Conservation (phyloP, 2,797 vertebrate genomes). For the Picus viridis region DNA sequence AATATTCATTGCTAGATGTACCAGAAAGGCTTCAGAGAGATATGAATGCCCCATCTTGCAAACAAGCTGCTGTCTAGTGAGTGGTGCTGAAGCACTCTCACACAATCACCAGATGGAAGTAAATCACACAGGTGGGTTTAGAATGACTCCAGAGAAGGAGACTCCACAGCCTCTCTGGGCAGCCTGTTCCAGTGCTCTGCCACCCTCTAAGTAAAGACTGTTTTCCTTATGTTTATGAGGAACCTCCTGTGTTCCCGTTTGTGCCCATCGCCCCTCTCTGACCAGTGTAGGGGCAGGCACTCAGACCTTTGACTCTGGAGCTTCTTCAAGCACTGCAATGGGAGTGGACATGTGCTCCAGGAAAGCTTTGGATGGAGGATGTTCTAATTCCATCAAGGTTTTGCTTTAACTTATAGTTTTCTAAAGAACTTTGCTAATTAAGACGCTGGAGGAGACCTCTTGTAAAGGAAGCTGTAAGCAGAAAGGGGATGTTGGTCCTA, state of each 20-base stretch:
- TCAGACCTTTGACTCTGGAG: neutral
- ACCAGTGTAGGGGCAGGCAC: rapidly evolving
- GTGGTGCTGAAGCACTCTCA: neutral
- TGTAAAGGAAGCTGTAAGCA: neutral
- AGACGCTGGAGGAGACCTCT: neutral
- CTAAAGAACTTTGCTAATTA: neutral
- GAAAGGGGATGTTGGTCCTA: neutral
- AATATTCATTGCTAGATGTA: neutral
- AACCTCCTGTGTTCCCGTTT: too few species aligned
- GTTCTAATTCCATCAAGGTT: neutral
- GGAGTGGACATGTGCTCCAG: neutral
- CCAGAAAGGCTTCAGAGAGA: neutral
- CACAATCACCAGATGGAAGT: too few species aligned
- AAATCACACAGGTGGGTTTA: too few species aligned
- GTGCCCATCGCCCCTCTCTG: too few species aligned
- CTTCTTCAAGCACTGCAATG: neutral
- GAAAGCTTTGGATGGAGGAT: neutral
- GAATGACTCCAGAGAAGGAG: too few species aligned
- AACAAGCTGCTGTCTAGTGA: neutral
- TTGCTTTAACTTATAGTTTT: neutral
- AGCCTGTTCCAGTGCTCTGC: too few species aligned
- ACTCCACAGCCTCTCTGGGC: too few species aligned
- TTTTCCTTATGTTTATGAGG: too few species aligned
- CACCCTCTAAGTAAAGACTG: too few species aligned
- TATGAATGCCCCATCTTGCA: neutral